phyloP scores from a whole-genome alignment of 2,888 invertebrate species.

The Hemistola chrysoprasaria region DNA sequence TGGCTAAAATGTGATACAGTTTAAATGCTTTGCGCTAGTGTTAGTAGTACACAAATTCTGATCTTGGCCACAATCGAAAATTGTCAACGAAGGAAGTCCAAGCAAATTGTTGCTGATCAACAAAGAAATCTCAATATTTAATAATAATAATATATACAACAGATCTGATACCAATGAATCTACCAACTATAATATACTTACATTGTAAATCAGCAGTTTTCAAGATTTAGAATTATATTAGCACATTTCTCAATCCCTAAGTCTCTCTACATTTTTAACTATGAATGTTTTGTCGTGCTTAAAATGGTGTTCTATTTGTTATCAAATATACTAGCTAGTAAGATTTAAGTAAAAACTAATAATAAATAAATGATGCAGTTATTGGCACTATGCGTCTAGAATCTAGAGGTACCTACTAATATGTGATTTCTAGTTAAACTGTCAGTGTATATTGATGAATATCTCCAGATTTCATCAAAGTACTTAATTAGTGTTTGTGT shows the following conservation, averaged over 20 bases:
- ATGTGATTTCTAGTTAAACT: conserved; percentile 17
- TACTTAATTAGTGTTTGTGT: conserved; percentile 30
- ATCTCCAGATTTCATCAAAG: conserved; percentile 5
- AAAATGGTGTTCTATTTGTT: conserved; percentile 84
- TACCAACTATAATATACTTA: too few species aligned
- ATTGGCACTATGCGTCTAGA: conserved; percentile 76
- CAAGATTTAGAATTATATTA: conserved; percentile 80
- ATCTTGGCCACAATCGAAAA: conserved; percentile 75
- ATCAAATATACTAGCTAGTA: conserved; percentile 80
- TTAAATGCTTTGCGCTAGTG: conserved; percentile 72
- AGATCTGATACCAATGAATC: conserved; percentile 73
- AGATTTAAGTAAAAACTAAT: conserved; percentile 78
- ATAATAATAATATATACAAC: too few species aligned
- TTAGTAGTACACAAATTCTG: conserved; percentile 60
- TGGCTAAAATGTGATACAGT: conserved; percentile 75
- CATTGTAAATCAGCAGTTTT: conserved; percentile 61
- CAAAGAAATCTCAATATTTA: conserved; percentile 59
- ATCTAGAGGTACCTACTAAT: conserved; percentile 36
- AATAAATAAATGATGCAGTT: conserved; percentile 75
- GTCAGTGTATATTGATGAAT: conserved; percentile 41
- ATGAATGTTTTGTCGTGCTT: conserved; percentile 84
- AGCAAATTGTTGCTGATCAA: conserved; percentile 47
- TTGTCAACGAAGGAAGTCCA: conserved; percentile 74
- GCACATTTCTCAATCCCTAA: conserved; percentile 79
- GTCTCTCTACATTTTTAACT: conserved; percentile 83